Evolutionary conservation across 1,140 invertebrate genomes (phyloP).

Genomic region (Leptopilina clavipes): DNA sequence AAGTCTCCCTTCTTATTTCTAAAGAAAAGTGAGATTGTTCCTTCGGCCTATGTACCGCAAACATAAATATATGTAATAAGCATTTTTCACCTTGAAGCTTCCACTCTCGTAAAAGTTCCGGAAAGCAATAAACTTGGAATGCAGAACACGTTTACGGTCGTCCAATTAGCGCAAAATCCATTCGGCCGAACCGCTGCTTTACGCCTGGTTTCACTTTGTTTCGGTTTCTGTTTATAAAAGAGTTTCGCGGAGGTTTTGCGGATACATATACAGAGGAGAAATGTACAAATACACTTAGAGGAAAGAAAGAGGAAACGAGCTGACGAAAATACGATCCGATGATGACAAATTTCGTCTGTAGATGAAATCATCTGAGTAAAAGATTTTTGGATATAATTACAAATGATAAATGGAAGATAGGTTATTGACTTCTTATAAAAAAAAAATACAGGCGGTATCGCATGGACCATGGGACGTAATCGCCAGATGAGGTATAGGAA

Average conservation of each 20-base stretch:
- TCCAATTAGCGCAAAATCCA: constrained; percentile 35
- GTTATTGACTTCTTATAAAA: constrained; percentile 42
- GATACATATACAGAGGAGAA: neutral
- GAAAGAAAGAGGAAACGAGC: neutral
- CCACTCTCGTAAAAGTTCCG: constrained; percentile 33
- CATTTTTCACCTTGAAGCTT: constrained; percentile 29
- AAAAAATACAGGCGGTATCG: constrained; percentile 1
- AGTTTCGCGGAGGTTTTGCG: constrained; percentile 24
- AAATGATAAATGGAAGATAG: constrained; percentile 24
- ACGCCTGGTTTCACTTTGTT: constrained; percentile 34
- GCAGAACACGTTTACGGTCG: constrained; percentile 27
- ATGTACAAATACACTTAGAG: constrained; percentile 3
- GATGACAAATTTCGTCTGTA: constrained; percentile 40
- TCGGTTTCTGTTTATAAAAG: constrained; percentile 26
- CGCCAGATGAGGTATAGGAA: constrained; percentile 17
- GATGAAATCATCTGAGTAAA: too few species aligned
- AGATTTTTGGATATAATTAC: neutral
- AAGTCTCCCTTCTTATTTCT: neutral
- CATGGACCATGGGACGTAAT: constrained; percentile 33
- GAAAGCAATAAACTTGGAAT: constrained; percentile 34
- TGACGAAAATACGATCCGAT: constrained; percentile 43
- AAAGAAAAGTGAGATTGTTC: constrained; percentile 23
- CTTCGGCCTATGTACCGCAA: neutral
- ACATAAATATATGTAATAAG: constrained; percentile 19
- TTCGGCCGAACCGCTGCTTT: constrained; percentile 23